These are phyloP conservation scores for Sanderia malayensis DNA, from an alignment of 30 jellyfish, hydroid and myxozoan species.

Conservation along the genomic window DNA sequence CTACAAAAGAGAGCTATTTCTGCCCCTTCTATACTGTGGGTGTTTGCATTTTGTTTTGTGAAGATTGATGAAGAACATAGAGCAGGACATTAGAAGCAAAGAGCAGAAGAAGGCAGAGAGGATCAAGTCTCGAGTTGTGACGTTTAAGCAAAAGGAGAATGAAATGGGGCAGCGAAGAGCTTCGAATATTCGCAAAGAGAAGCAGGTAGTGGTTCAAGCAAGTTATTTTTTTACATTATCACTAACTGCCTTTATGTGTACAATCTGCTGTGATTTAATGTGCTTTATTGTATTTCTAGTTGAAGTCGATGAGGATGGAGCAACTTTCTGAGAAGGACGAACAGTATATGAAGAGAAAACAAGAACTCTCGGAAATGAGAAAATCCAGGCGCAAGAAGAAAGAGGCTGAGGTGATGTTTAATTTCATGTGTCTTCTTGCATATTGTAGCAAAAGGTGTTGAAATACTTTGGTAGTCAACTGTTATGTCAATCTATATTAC, in stretches of 20 bases:
- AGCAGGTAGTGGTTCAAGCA: no score
- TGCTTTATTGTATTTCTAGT: constrained; percentile 25
- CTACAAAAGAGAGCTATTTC: no score
- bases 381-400: constrained; percentile 24
- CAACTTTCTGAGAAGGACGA: constrained; percentile 45
- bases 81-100: constrained; percentile 28
- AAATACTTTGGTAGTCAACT: no score
- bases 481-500: no score
- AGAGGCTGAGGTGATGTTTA: constrained; percentile 61
- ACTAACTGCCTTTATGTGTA: no score
- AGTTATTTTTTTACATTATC: no score
- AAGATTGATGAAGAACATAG: constrained; percentile 60
- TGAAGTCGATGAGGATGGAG: constrained; percentile 19
- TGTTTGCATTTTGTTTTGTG: no score
- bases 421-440: no score
- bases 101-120: constrained; percentile 45
- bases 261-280: no score
- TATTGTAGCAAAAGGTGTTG: no score
- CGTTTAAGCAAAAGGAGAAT: constrained; percentile 16
- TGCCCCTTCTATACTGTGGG: no score
- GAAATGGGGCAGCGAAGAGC: constrained; percentile 44
- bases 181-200: not conserved
- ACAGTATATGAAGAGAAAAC: constrained; percentile 28
- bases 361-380: constrained; percentile 28
- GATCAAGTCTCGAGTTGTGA: constrained; percentile 9